Conservation (phyloP, 1,140 invertebrate genomes). For the Cotesia chilonis region DNA sequence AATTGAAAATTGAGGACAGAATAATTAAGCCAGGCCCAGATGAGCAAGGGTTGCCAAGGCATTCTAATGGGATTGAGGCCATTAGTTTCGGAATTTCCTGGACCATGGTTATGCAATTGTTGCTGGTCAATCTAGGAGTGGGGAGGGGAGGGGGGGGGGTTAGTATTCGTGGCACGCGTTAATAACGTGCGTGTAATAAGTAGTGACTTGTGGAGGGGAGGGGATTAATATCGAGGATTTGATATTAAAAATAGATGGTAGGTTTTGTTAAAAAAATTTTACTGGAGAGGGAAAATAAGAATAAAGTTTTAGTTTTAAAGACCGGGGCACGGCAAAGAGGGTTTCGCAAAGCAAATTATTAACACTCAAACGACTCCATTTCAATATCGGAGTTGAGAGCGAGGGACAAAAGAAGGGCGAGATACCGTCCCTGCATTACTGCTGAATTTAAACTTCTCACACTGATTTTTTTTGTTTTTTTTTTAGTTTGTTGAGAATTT, state of each 20-base stretch:
- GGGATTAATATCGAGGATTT: slow-evolving; percentile 1
- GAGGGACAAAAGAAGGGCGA: slow-evolving; percentile 68
- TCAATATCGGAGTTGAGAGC: slow-evolving; percentile 65
- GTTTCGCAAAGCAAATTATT: slow-evolving; percentile 68
- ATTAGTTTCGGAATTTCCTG: slow-evolving; percentile 5
- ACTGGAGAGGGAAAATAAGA: slow-evolving; percentile 34
- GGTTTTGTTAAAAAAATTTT: neutral
- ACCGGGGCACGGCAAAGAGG: slow-evolving; percentile 42
- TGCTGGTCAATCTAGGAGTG: too few species aligned
- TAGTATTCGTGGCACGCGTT: too few species aligned
- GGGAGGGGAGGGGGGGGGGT: too few species aligned
- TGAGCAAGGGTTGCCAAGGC: neutral
- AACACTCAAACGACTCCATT: slow-evolving; percentile 69
- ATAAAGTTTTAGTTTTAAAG: slow-evolving; percentile 29
- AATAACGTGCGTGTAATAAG: too few species aligned
- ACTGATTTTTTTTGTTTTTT: neutral
- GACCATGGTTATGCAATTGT: slow-evolving; percentile 1
- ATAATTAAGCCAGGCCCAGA: too few species aligned
- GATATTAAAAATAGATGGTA: too few species aligned
- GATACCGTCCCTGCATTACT: slow-evolving; percentile 41
- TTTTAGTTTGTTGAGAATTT: slow-evolving; percentile 27
- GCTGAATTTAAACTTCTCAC: neutral
- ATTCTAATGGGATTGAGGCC: neutral
- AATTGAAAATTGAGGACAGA: neutral
- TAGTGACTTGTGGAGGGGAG: too few species aligned